Evolutionary conservation across 2,888 invertebrate genomes (phyloP).

Genomic region (Cheilosia grossa): DNA sequence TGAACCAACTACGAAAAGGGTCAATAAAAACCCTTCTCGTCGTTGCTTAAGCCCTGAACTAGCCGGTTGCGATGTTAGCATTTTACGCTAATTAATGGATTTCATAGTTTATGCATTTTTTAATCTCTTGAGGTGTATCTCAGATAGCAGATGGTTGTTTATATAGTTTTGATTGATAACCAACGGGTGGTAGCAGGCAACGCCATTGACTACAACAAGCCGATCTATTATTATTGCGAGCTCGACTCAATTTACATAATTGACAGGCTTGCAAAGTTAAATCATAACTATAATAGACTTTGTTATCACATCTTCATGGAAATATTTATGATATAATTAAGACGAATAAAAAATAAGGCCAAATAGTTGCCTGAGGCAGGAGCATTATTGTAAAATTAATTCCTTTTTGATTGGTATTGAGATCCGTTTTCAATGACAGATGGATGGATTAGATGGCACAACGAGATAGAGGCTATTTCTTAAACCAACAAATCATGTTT

Average conservation of each 20-base stretch:
- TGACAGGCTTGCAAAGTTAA: neutral
- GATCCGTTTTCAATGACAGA: too few relatives aligned
- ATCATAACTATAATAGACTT: neutral
- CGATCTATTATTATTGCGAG: neutral
- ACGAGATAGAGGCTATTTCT: too few relatives aligned
- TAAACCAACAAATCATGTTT: too few relatives aligned
- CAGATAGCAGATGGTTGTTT: conserved; percentile 2
- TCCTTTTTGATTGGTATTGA: too few relatives aligned
- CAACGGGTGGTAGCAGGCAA: neutral
- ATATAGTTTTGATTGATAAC: conserved; percentile 2
- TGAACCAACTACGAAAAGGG: neutral
- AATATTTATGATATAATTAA: too few relatives aligned
- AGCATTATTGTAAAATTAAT: too few relatives aligned
- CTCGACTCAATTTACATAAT: neutral
- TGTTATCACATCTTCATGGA: neutral
- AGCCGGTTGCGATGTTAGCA: conserved; percentile 29
- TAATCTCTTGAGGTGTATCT: neutral
- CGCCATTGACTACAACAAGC: neutral
- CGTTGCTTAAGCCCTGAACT: conserved; percentile 25
- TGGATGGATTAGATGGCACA: too few relatives aligned
- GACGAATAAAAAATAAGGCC: too few relatives aligned
- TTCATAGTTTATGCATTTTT: neutral
- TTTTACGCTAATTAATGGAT: conserved; percentile 20
- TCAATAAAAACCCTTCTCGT: neutral
- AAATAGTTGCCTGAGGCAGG: too few relatives aligned